Conservation (phyloP, 2,888 invertebrate species). For the Mythimna ferrago region DNA sequence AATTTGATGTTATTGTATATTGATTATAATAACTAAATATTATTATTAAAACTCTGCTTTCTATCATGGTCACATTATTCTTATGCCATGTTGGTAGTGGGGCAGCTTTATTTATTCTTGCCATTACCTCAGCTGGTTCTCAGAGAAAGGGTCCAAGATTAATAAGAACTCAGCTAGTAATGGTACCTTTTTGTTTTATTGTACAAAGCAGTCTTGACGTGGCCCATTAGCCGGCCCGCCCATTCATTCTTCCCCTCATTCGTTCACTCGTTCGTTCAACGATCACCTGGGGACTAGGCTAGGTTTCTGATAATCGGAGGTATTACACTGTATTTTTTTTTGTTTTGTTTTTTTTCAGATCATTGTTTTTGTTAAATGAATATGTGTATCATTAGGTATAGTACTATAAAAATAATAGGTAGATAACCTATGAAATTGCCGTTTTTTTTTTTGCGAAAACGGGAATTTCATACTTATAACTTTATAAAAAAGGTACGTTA, state of each 20-base stretch:
- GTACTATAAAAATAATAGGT: too few relatives aligned
- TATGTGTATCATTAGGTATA: too few relatives aligned
- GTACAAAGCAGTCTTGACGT: slow-evolving; percentile 82
- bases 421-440: too few relatives aligned
- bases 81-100: slow-evolving; percentile 49
- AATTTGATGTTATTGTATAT: too few relatives aligned
- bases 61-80: slow-evolving; percentile 57
- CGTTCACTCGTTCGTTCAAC: slow-evolving; percentile 81
- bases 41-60: slow-evolving; percentile 14
- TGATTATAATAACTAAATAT: not conserved
- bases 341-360: slow-evolving; percentile 61
- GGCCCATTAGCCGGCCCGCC: slow-evolving; percentile 82
- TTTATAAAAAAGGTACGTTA: too few relatives aligned
- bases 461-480: too few relatives aligned
- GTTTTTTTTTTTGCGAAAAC: too few relatives aligned
- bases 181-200: slow-evolving; percentile 84
- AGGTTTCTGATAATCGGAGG: slow-evolving; percentile 78
- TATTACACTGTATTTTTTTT: slow-evolving; percentile 73
- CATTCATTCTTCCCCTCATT: slow-evolving; percentile 81
- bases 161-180: slow-evolving; percentile 74
- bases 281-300: slow-evolving; percentile 84
- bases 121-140: slow-evolving; percentile 55
- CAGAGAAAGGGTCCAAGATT: slow-evolving; percentile 65
- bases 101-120: slow-evolving; percentile 60
- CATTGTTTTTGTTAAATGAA: not conserved